A percentile compares a stretch with the other conserved stretches of the same genome.
phyloP scores from a whole-genome alignment of 2,113 vertebrate species.

The Cyprinodon tularosa region DNA sequence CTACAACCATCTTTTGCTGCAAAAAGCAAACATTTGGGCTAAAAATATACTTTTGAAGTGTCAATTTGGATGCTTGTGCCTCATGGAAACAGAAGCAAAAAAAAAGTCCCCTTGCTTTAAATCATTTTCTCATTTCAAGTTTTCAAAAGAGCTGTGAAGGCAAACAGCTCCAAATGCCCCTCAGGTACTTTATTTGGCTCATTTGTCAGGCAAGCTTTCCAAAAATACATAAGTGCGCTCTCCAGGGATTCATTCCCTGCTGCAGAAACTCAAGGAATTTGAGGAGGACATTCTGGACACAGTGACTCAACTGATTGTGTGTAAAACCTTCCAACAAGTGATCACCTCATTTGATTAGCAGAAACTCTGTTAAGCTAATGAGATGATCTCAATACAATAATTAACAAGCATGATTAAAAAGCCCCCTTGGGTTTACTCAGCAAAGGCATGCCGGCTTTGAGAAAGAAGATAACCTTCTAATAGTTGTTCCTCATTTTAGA shows the following conservation, averaged over 20 bases:
- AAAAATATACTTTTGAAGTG: constrained; percentile 8
- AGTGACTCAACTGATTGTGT: constrained; percentile 49
- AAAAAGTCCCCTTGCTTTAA: constrained; percentile 42
- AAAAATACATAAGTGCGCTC: constrained; percentile 8
- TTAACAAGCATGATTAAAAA: constrained; percentile 57
- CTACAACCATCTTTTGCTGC: constrained; percentile 23
- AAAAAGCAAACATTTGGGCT: constrained; percentile 54
- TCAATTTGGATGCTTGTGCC: constrained; percentile 34
- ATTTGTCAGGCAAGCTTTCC: not conserved
- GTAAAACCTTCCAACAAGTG: constrained; percentile 19
- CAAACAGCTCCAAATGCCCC: constrained; percentile 24
- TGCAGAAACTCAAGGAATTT: constrained; percentile 18
- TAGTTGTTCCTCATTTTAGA: constrained; percentile 20
- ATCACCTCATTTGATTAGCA: constrained; percentile 55
- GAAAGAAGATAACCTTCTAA: constrained; percentile 20
- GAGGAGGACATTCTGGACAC: constrained; percentile 36
- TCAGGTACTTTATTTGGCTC: constrained; percentile 14
- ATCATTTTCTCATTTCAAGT: constrained; percentile 22
- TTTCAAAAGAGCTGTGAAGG: constrained; percentile 29
- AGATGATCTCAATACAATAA: constrained; percentile 59
- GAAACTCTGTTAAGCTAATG: constrained; percentile 36
- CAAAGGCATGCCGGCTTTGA: constrained; percentile 46
- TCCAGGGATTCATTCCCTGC: constrained; percentile 2
- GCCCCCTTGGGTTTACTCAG: constrained; percentile 60
- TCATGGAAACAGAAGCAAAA: constrained; percentile 22